Conservation (phyloP, 23 tunicate genomes). For the Halocynthia roretzi region DNA sequence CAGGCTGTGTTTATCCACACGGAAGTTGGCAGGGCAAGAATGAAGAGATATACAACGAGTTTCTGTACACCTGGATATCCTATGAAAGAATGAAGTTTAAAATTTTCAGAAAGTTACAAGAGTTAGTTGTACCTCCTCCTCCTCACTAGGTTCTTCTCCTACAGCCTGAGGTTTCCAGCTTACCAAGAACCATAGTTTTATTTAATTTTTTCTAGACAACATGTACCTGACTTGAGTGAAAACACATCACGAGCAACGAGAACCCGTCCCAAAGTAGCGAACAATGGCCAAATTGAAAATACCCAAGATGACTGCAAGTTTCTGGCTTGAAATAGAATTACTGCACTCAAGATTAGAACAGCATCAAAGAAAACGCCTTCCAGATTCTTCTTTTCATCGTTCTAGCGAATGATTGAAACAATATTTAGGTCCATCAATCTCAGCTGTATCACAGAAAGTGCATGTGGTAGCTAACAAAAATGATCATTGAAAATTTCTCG, state of each 20-base stretch:
- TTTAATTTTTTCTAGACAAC: too few species aligned
- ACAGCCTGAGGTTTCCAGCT: not conserved
- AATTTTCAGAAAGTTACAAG: not conserved
- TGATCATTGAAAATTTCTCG: too few species aligned
- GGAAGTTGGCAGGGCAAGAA: conserved; percentile 1
- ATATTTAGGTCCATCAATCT: too few species aligned
- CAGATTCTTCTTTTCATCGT: conserved; percentile 19
- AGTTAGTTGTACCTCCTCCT: not conserved
- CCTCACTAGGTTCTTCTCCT: conserved; percentile 8
- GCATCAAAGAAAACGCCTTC: conserved; percentile 57
- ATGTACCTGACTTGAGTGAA: too few species aligned
- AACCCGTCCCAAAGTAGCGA: conserved; percentile 3
- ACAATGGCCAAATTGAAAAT: conserved; percentile 3
- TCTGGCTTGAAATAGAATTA: conserved; percentile 31
- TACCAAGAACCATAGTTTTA: too few species aligned
- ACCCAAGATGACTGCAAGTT: conserved; percentile 9
- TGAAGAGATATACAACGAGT: not conserved
- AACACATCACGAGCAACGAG: too few species aligned
- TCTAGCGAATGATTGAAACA: not conserved
- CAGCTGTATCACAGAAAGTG: conserved; percentile 4
- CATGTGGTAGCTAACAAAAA: not conserved
- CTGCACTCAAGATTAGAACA: conserved; percentile 40
- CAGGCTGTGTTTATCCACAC: conserved; percentile 18
- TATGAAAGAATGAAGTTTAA: not conserved
- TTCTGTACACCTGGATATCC: conserved; percentile 6